Evolutionary conservation across 23 tunicate species (phyloP), one percentile per base, ranked within the genome.

Genomic region (Trididemnum nubilum): DNA sequence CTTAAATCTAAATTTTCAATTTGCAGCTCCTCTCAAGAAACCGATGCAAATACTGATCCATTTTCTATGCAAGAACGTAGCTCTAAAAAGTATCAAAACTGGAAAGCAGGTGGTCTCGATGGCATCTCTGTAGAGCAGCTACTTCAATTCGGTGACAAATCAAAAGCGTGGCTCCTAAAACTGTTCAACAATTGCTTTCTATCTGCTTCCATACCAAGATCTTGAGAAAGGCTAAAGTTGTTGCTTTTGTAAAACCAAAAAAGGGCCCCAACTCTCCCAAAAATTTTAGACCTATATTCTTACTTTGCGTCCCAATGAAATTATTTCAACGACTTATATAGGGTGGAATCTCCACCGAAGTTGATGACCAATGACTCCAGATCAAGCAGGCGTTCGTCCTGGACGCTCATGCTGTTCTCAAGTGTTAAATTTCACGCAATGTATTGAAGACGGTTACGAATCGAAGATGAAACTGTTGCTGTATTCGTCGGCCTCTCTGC

Each of bases 401-500:
- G 75, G 84, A 9, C 31, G 74, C 2, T 64, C 74, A 2, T n/a
- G 73, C 32, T 23, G 57, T 28, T 52, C 33, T 15, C 74, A 80
- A 36, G 84, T 80, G 12, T n/a, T 80, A 36, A 36, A 12, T 32
- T 52, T 80, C 5, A 80, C 84, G 2, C 52, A 64, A 24, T 28
- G 34, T 33, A 80, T 64, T 18, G 75, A 80, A 58, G 57, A 64
- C 30, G 84, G 75, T 4, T 80, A 64, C 27, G 84, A 80, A 27
- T 5, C 24, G 52, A 64, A 65, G 18, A 33, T 35, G 7, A 64
- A 19, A 65, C 84, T 22, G 84, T 29, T 23, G 31, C 84, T 9
- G 84, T 80, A 9, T 80, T 80, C 36, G 58, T 80, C n/a, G 54
- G 64, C 57, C 54, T 80, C n/a, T 22, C 84, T 23, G 84, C 84